Base-by-base conservation (phyloP, 2,113 vertebrate species). In the Pachyramphus minor region DNA sequence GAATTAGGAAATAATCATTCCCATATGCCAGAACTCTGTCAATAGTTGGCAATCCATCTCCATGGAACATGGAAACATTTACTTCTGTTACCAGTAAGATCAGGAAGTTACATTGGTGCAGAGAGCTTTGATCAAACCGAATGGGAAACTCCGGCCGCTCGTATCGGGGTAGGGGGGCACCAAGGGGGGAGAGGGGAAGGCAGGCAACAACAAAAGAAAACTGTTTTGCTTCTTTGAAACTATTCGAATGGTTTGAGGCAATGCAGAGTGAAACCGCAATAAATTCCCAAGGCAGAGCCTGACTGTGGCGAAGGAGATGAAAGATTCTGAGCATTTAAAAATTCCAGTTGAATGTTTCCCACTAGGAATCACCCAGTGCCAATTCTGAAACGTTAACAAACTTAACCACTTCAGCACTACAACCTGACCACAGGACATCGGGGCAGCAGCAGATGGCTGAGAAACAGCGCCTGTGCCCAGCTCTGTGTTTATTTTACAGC, bases 1-100 rank as follows among this genome's bases (percentile, higher is more conserved):
- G 98, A 98, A 98, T 98, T 98, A 98, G 98, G 97, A 98, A 98
- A 97, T 98, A 98, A 99, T 99, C 98, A 98, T 97, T 98, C 94
- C 98, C 98, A 98, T 97, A 98, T 98, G 98, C 96, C 96, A 97
- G 96, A 90, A 92, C 94, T 97, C 98, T 97, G 97, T 98, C 97
- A 97, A 98, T 97, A 97, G 97, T 87, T 98, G 97, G 97, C 98
- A 98, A 98, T 95, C 95, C 97, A 97, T 97, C 98, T 98, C 98
- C 96, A 98, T 96, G 95, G 98, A 98, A 98, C 98, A 98, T 98
- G 98, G 98, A 98, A 98, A 98, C 98, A 98, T 98, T 98, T 98
- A 98, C 98, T 98, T 98, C 96, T 97, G 98, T 98, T 98, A 98
- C 97, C 97, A 97, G 97, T 94, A 95, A 97, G 97, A 98, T 98